phyloP scores from a whole-genome alignment of 2,888 invertebrate species.

The Dynastes maya region DNA sequence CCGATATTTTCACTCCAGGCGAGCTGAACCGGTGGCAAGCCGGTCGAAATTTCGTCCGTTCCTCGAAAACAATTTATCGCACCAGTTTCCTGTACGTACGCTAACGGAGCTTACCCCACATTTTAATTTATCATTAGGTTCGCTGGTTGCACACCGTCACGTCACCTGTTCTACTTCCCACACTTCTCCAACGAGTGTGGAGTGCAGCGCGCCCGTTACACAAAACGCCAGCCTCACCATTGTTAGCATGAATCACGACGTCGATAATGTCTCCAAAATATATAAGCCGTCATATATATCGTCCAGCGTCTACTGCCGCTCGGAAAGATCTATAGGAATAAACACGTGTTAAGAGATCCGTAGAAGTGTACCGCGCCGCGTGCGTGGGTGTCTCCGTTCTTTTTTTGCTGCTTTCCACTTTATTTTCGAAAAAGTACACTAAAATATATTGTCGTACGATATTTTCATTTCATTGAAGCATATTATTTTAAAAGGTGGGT shows the following conservation, averaged over 20 bases:
- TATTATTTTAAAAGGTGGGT: slow-evolving; percentile 11
- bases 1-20: slow-evolving; percentile 51
- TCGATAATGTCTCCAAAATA: slow-evolving; percentile 10
- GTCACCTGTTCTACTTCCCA: slow-evolving; percentile 49
- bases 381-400: slow-evolving; percentile 29
- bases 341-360: slow-evolving; percentile 36
- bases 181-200: slow-evolving; percentile 25
- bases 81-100: slow-evolving; percentile 36
- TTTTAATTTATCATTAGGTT: slow-evolving; percentile 46
- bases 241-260: slow-evolving; percentile 41
- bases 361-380: slow-evolving; percentile 3
- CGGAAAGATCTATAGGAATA: slow-evolving; percentile 17
- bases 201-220: slow-evolving; percentile 20
- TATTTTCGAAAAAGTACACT: slow-evolving; percentile 21
- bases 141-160: slow-evolving; percentile 30
- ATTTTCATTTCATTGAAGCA: slow-evolving; percentile 34
- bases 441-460: slow-evolving; percentile 29
- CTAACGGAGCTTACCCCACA: slow-evolving; percentile 30
- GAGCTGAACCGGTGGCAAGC: neutral
- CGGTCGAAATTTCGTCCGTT: slow-evolving; percentile 28
- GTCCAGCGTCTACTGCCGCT: neutral
- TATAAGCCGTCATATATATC: neutral
- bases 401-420: slow-evolving; percentile 2
- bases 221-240: slow-evolving; percentile 1
- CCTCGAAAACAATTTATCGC: slow-evolving; percentile 40